Evolutionary conservation across 1,140 invertebrate species (phyloP).

Genomic region (Microvelia longipes): DNA sequence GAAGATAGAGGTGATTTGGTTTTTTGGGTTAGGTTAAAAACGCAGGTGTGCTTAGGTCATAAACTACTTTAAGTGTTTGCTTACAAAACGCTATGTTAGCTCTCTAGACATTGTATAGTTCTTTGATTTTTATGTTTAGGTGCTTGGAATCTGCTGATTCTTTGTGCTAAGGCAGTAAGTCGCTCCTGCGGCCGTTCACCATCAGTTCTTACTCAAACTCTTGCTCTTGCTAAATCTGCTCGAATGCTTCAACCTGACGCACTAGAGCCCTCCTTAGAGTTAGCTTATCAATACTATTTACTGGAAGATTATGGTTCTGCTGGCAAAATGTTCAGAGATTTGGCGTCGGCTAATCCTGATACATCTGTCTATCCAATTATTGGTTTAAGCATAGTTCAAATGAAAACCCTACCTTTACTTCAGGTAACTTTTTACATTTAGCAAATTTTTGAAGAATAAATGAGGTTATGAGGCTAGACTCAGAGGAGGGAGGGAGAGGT

Average conservation of each 20-base stretch:
- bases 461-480: too few relatives aligned
- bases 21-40: too few relatives aligned
- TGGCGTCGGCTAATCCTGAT: background rate
- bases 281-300: constrained; percentile 61
- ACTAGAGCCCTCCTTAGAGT: constrained; percentile 54
- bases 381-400: background rate
- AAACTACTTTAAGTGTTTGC: too few relatives aligned
- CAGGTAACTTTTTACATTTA: too few relatives aligned
- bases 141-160: background rate
- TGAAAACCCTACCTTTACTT: background rate
- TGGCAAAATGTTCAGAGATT: constrained; percentile 23
- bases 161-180: background rate
- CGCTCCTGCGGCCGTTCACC: constrained; percentile 46
- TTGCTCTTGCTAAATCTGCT: constrained; percentile 56
- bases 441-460: too few relatives aligned
- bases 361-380: background rate
- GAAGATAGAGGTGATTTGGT: too few relatives aligned
- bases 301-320: constrained; percentile 62
- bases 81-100: too few relatives aligned
- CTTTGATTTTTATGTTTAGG: too few relatives aligned
- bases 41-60: too few relatives aligned
- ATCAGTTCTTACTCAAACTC: constrained; percentile 44
- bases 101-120: too few relatives aligned
- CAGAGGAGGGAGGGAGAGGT: too few relatives aligned
- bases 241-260: constrained; percentile 50